A percentile compares a stretch with the other conserved stretches of the same genome.
phyloP scores from a whole-genome alignment of 2,888 invertebrate genomes.

The Dryadula phaetusa region DNA sequence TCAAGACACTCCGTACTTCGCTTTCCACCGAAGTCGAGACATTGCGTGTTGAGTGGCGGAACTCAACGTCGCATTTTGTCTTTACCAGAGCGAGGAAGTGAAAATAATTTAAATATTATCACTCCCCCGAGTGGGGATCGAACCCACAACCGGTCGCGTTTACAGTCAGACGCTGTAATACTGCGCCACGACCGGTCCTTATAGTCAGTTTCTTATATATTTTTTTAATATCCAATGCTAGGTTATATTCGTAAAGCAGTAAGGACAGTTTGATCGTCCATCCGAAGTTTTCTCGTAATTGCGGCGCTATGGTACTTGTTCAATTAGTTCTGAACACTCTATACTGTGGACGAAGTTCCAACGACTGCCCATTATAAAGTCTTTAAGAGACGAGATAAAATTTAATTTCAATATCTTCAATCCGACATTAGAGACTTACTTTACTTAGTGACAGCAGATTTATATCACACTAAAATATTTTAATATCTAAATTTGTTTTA shows the following conservation, averaged over 20 bases:
- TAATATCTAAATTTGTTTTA: not conserved
- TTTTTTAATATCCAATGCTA: not conserved
- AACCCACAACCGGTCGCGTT: no score
- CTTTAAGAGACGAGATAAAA: constrained; percentile 63
- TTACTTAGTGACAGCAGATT: constrained; percentile 36
- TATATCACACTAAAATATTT: constrained; percentile 29
- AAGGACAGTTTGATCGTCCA: constrained; percentile 33
- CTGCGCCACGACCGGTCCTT: no score
- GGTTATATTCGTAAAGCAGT: constrained; percentile 17
- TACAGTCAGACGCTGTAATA: no score
- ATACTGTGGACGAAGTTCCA: constrained; percentile 37
- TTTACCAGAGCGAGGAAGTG: no score
- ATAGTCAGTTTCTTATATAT: not conserved
- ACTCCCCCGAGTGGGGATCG: no score
- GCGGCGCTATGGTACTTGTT: constrained; percentile 55
- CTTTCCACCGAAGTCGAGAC: no score
- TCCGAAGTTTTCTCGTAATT: constrained; percentile 41
- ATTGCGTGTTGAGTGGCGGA: no score
- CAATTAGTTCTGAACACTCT: constrained; percentile 56
- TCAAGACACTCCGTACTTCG: no score
- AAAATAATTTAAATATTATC: no score
- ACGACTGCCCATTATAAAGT: constrained; percentile 60
- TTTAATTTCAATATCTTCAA: constrained; percentile 62
- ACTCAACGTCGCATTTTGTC: no score
- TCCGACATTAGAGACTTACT: constrained; percentile 36